Evolutionary conservation across 1,140 invertebrate genomes (phyloP), one percentile per base, ranked within the genome.

Genomic region (Lordiphosa mommai): DNA sequence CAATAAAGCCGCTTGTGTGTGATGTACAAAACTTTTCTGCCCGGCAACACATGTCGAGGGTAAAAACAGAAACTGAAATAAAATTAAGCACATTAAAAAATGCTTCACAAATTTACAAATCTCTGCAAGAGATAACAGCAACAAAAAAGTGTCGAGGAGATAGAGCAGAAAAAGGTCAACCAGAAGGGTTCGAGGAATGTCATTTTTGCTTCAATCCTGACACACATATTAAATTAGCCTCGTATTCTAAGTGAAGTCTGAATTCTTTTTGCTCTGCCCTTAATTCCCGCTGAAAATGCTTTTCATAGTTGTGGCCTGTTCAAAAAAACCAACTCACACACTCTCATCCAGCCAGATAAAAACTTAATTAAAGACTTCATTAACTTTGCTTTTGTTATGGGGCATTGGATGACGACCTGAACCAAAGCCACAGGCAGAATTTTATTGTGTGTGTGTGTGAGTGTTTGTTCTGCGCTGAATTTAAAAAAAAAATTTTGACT

Each of bases 61-160:
- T 41, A 36, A 52, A 43, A 47, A 36, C 37, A 40, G 46, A 37
- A 61, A 61, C 47, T 59, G 71, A 61, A 82, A 69, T 77, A 82
- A 82, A 82, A 82, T 84, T 72, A 76, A 76, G 68, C 67, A 84
- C 76, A 82, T 82, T 82, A 84, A 82, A 82, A 84, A 82, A 76
- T 82, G 77, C 76, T 84, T 82, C 77, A 64, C 76, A 82, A 82
- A 84, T 82, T 82, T 82, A 82, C 77, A 82, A 82, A 84, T 82
- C 76, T 76, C 76, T 50, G 57, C 1, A 2, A 37, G 29, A 23
- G 14, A 49, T 16, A 44, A 38, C 6, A 14, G n/a, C 6, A n/a
- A n/a, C 9, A 32, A 16, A 47, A 32, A 47, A 14, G 10, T 7
- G 4, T 3, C 12, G 20, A 41, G 47, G 37, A 52, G 32, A 51